A percentile compares a stretch with the other conserved stretches of the same genome.
Evolutionary conservation across 2,888 invertebrate genomes (phyloP).

Genomic region (Caenorhabditis auriculariae): DNA sequence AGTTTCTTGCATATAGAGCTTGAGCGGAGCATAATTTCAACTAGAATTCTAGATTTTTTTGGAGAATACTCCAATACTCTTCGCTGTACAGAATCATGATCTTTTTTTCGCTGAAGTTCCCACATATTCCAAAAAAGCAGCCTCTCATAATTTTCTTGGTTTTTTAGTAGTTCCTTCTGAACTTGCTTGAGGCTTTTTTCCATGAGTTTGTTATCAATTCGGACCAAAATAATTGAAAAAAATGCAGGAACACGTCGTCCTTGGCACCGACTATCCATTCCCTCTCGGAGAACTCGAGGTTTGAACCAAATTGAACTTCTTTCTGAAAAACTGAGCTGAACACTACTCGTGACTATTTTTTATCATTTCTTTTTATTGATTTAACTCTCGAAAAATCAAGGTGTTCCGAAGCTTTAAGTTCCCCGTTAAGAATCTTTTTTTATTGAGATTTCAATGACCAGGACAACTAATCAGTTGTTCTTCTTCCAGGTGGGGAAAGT

Average conservation of each 20-base stretch:
- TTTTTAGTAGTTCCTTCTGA: not conserved
- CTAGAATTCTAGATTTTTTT: not conserved
- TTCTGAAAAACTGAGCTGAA: too few species aligned
- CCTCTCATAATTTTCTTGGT: not conserved
- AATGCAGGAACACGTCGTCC: constrained; percentile 66
- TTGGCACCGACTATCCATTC: constrained; percentile 71
- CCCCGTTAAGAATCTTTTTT: too few species aligned
- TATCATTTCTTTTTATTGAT: too few species aligned
- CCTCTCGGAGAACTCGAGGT: constrained; percentile 69
- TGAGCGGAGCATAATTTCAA: not conserved
- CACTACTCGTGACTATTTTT: too few species aligned
- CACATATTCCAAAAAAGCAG: not conserved
- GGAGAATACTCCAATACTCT: not conserved
- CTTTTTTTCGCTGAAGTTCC: not conserved
- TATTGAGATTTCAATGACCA: too few species aligned
- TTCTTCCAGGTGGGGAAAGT: constrained; percentile 23
- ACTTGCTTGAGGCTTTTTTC: not conserved
- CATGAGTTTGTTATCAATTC: too few species aligned
- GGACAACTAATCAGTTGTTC: too few species aligned
- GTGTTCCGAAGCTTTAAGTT: too few species aligned
- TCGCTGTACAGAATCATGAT: not conserved
- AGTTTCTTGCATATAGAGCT: not conserved
- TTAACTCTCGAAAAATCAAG: too few species aligned
- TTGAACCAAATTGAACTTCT: constrained; percentile 49
- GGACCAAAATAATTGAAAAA: too few species aligned